Conservation (phyloP, 2,797 vertebrate species). For the Rhinophrynus dorsalis region DNA sequence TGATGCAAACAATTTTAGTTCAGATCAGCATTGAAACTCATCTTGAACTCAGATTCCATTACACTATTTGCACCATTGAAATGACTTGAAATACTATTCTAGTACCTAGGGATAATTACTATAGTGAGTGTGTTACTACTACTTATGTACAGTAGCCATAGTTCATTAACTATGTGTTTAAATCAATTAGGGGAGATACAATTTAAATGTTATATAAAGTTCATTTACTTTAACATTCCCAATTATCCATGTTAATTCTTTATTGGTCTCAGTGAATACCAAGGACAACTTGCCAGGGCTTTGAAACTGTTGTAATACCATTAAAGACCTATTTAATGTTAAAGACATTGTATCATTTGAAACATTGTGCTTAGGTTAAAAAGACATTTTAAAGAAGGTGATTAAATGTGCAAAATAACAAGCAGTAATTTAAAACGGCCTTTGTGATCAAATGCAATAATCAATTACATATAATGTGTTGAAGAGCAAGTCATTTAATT, state of each 20-base stretch:
- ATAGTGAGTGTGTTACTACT: too few relatives aligned
- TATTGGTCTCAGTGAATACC: conserved; percentile 36
- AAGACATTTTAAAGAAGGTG: conserved; percentile 11
- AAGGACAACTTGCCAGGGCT: conserved; percentile 29
- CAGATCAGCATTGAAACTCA: too few relatives aligned
- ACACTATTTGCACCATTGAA: too few relatives aligned
- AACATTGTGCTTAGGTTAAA: conserved; percentile 28
- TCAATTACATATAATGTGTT: conserved; percentile 21
- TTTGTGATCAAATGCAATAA: conserved; percentile 25
- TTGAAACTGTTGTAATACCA: conserved; percentile 8
- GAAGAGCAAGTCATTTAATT: conserved; percentile 12
- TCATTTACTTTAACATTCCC: conserved; percentile 42
- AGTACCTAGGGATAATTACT: too few relatives aligned
- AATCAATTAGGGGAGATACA: too few relatives aligned
- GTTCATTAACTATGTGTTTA: too few relatives aligned
- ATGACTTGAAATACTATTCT: too few relatives aligned
- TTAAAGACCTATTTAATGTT: conserved; percentile 44
- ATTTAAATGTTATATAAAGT: conserved; percentile 40
- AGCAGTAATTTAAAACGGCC: conserved; percentile 30
- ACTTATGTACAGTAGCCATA: too few relatives aligned
- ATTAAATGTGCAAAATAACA: conserved; percentile 44
- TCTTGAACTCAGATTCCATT: too few relatives aligned
- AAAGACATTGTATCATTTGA: conserved; percentile 31
- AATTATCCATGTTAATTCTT: conserved; percentile 24
- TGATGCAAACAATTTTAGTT: too few relatives aligned